These are phyloP conservation scores for Chalcis sispes DNA, from an alignment of 2,888 invertebrate genomes.

Conservation along the genomic window DNA sequence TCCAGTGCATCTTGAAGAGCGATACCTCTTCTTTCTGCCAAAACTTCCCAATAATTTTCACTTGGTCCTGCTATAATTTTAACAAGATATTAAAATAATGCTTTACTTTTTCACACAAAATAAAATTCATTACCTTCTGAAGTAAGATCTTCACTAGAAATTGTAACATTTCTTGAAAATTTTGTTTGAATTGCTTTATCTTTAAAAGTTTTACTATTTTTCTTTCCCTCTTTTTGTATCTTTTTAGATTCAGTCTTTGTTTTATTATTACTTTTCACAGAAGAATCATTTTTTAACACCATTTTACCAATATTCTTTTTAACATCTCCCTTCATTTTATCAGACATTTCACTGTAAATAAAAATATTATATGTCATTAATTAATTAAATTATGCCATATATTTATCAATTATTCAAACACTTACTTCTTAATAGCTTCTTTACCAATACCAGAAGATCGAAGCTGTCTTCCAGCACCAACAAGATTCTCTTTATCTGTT, in stretches of 20 bases:
- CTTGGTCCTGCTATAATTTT: conserved; percentile 79
- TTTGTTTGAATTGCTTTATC: conserved; percentile 81
- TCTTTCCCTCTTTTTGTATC: conserved; percentile 43
- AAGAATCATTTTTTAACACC: conserved; percentile 40
- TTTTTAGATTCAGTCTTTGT: conserved; percentile 48
- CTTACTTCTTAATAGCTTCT: conserved; percentile 55
- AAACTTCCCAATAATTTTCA: conserved; percentile 85
- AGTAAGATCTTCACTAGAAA: conserved; percentile 84
- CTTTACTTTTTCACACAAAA: not conserved
- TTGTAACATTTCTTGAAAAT: conserved; percentile 77
- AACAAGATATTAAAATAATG: conserved; percentile 10
- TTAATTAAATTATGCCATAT: not conserved
- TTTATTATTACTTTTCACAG: conserved; percentile 50
- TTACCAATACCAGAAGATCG: conserved; percentile 46
- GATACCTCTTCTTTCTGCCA: conserved; percentile 85
- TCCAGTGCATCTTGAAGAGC: conserved; percentile 84
- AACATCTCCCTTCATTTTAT: conserved; percentile 50
- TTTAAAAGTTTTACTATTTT: conserved; percentile 55
- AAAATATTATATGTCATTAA: too few relatives aligned
- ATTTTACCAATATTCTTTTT: conserved; percentile 45
- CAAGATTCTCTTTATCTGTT: conserved; percentile 85
- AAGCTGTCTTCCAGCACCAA: conserved; percentile 79
- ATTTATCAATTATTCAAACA: not conserved
- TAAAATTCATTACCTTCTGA: conserved; percentile 76
- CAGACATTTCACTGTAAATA: conserved; percentile 61